Conservation (phyloP, 2,113 vertebrate species). For the Pomatostomus ruficeps region DNA sequence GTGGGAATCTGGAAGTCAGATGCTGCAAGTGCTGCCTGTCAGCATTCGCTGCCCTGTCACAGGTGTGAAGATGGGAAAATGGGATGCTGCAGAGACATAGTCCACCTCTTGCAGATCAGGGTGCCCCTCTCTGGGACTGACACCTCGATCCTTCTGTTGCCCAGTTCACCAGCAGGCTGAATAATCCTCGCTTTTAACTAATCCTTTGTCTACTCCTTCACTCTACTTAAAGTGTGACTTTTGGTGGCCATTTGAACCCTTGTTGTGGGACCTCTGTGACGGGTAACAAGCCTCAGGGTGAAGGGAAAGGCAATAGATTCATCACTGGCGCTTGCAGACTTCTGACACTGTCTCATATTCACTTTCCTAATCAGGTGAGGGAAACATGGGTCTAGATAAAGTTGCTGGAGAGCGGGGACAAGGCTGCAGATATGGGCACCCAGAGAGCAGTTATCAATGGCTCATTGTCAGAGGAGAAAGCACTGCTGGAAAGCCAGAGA, state of each 20-base stretch:
- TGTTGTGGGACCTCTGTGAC: background rate
- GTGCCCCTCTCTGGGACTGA: background rate
- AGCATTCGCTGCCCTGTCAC: background rate
- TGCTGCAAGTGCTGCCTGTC: background rate
- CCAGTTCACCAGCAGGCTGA: background rate
- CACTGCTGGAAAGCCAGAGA: background rate
- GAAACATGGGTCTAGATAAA: constrained; percentile 43
- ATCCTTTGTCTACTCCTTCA: background rate
- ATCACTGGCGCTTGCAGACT: constrained; percentile 21
- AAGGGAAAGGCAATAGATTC: constrained; percentile 57
- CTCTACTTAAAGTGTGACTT: background rate
- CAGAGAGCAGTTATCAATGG: constrained; percentile 49
- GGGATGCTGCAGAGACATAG: rapidly evolving
- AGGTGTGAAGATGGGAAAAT: background rate
- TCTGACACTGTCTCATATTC: constrained; percentile 36
- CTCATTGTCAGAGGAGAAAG: constrained; percentile 40
- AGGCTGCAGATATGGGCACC: background rate
- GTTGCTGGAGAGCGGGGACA: background rate
- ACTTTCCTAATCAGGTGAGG: constrained; percentile 56
- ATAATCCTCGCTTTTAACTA: background rate
- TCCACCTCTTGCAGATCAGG: background rate
- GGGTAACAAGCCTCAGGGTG: background rate
- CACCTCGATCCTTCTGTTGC: background rate
- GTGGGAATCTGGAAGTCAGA: background rate
- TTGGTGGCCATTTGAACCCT: constrained; percentile 3